Conservation (phyloP, 1,140 invertebrate species). For the Trypoxylus dichotomus region DNA sequence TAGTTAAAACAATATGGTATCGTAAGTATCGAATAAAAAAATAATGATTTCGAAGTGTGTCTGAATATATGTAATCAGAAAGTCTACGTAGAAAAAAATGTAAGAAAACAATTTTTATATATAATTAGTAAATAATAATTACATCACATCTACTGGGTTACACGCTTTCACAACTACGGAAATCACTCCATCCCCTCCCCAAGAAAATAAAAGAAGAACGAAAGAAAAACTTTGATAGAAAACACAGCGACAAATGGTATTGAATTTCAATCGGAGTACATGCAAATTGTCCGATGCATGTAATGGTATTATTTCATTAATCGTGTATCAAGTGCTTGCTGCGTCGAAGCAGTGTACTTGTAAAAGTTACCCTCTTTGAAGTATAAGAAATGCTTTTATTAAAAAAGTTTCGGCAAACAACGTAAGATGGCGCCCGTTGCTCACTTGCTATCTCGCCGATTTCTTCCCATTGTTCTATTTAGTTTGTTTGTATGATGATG, state of each 20-base stretch:
- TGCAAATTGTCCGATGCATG: not conserved
- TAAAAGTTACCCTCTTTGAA: too few relatives aligned
- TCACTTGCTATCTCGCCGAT: not conserved
- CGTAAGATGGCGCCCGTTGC: not conserved
- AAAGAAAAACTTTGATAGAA: not conserved
- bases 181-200: not conserved
- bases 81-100: too few relatives aligned
- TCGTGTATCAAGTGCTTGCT: not conserved
- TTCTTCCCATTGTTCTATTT: not conserved
- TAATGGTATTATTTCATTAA: not conserved
- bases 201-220: not conserved
- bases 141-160: slow-evolving; percentile 20
- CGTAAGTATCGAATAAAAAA: too few relatives aligned
- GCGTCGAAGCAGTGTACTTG: not conserved
- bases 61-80: too few relatives aligned
- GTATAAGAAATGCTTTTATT: too few relatives aligned
- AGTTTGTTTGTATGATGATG: not conserved
- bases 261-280: too few relatives aligned
- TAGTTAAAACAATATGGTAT: too few relatives aligned
- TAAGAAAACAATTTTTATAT: not conserved
- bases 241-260: not conserved
- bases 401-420: too few relatives aligned
- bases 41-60: too few relatives aligned
- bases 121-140: not conserved
- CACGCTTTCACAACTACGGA: slow-evolving; percentile 9